These are phyloP conservation scores for Drosophila kikkawai DNA, from an alignment of 1,140 invertebrate species.

Conservation along the genomic window DNA sequence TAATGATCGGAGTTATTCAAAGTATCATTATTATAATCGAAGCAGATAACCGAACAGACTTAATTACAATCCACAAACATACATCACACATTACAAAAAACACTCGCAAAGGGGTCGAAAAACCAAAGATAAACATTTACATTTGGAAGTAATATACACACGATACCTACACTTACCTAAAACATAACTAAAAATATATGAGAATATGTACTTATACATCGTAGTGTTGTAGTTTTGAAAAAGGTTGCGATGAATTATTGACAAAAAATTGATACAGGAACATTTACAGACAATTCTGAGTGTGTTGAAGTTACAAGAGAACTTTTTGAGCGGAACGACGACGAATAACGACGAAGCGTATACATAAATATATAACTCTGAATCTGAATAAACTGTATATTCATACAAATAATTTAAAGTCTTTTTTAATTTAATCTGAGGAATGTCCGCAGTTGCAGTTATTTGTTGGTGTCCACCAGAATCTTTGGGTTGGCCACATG, in stretches of 20 bases:
- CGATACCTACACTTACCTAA: slow-evolving; percentile 51
- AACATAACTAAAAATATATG: slow-evolving; percentile 56
- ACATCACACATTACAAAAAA: slow-evolving; percentile 29
- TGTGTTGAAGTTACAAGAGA: slow-evolving; percentile 68
- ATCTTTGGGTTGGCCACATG: slow-evolving; percentile 93
- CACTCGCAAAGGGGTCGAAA: slow-evolving; percentile 47
- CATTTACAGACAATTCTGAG: slow-evolving; percentile 81
- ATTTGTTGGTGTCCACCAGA: slow-evolving; percentile 85
- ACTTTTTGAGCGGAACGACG: slow-evolving; percentile 60
- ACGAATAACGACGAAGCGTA: slow-evolving; percentile 67
- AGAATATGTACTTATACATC: slow-evolving; percentile 67
- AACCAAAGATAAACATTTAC: slow-evolving; percentile 76
- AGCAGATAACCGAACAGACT: slow-evolving; percentile 56
- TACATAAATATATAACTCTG: slow-evolving; percentile 62
- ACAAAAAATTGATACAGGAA: slow-evolving; percentile 81
- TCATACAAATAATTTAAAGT: slow-evolving; percentile 70
- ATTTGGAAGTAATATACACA: slow-evolving; percentile 69
- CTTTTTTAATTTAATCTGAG: slow-evolving; percentile 19
- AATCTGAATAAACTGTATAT: slow-evolving; percentile 80
- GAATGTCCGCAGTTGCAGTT: slow-evolving; percentile 32
- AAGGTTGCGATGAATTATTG: slow-evolving; percentile 58
- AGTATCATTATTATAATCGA: slow-evolving; percentile 55
- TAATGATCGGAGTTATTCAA: slow-evolving; percentile 73
- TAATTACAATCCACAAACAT: slow-evolving; percentile 30
- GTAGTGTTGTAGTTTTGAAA: slow-evolving; percentile 78